These are phyloP conservation scores for Merops nubicus DNA, from an alignment of 2,113 vertebrate species.

Conservation along the genomic window DNA sequence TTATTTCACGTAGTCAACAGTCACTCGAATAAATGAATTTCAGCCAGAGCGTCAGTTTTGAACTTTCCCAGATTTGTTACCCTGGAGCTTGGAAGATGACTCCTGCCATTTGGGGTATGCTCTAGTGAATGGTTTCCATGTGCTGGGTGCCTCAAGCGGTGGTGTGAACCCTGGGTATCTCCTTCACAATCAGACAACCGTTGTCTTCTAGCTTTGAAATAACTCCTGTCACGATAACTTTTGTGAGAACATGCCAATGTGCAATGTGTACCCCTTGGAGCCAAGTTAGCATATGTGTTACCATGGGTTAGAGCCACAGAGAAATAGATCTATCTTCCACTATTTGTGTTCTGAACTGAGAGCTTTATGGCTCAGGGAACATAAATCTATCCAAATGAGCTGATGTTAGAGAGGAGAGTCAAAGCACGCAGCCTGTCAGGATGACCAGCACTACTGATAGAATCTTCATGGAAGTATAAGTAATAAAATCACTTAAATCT, in stretches of 20 bases:
- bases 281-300: background rate
- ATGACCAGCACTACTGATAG: background rate
- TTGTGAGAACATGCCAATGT: fast-evolving
- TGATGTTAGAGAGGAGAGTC: background rate
- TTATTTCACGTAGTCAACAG: background rate
- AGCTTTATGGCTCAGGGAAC: background rate
- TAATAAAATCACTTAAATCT: conserved; percentile 36
- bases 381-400: conserved; percentile 30
- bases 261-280: fast-evolving
- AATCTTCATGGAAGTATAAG: conserved; percentile 23
- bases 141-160: background rate
- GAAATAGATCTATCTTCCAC: conserved; percentile 27
- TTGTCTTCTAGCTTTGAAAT: background rate
- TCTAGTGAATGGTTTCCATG: fast-evolving
- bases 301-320: background rate
- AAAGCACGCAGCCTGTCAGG: conserved; percentile 3
- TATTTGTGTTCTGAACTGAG: background rate
- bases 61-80: background rate
- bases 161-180: background rate
- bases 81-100: background rate
- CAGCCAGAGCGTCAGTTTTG: background rate
- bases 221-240: background rate
- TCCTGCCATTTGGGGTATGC: background rate
- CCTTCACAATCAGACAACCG: background rate
- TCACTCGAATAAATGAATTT: background rate